Conservation (phyloP, 1,140 invertebrate species). For the Diachasmimorpha longicaudata region DNA sequence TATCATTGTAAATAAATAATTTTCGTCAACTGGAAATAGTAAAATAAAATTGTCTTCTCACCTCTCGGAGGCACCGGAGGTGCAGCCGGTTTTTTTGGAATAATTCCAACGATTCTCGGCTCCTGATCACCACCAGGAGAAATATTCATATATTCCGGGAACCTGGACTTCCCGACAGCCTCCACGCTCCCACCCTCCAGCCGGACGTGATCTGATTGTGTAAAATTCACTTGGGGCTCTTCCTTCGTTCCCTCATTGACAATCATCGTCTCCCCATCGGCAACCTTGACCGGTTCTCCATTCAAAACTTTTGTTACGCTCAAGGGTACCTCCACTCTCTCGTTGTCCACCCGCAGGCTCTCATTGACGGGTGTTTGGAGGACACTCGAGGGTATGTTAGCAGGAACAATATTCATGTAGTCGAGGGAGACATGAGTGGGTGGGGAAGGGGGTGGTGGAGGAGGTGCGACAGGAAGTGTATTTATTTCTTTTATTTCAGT, state of each 20-base stretch:
- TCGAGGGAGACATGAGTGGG: constrained; percentile 45
- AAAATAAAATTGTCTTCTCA: constrained; percentile 24
- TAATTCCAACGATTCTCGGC: constrained; percentile 33
- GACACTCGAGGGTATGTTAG: constrained; percentile 9
- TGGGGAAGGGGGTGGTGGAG: constrained; percentile 46
- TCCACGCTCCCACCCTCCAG: too few relatives aligned
- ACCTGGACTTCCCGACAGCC: constrained; percentile 25
- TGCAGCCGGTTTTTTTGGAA: constrained; percentile 44
- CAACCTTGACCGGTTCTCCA: neutral
- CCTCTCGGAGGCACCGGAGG: constrained; percentile 53
- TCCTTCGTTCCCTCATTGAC: constrained; percentile 8
- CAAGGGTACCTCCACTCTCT: neutral
- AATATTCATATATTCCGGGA: constrained; percentile 55
- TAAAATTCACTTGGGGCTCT: constrained; percentile 10
- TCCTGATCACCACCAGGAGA: constrained; percentile 34
- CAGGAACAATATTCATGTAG: constrained; percentile 40
- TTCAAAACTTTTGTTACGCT: constrained; percentile 3
- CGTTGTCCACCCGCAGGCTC: neutral
- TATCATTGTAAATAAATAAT: too few relatives aligned
- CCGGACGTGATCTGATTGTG: constrained; percentile 26
- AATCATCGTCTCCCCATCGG: neutral
- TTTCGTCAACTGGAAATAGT: neutral
- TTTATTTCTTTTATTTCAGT: constrained; percentile 27
- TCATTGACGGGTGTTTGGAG: neutral
- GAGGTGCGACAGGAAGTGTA: constrained; percentile 13